Conservation (phyloP, 92 coral and sea anemone species). For the Muricea muricata region DNA sequence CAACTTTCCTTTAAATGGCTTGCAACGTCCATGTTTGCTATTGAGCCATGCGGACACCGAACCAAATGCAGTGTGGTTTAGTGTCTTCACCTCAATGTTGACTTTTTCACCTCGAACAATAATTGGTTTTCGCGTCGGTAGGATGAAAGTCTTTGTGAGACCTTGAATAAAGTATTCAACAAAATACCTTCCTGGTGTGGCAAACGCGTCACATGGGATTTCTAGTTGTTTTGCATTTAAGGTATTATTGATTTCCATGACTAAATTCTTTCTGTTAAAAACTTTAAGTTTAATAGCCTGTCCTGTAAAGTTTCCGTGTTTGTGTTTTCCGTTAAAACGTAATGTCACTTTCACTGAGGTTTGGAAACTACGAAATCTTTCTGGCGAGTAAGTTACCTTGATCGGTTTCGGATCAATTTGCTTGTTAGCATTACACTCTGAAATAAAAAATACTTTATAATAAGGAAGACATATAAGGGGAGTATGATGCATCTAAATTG, state of each 20-base stretch:
- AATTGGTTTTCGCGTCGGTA: conserved; percentile 58
- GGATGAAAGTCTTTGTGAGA: conserved; percentile 58
- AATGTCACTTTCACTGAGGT: conserved; percentile 19
- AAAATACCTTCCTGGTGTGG: conserved; percentile 78
- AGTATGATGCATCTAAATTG: neutral
- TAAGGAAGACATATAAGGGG: neutral
- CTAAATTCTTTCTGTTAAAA: conserved; percentile 18
- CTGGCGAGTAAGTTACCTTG: conserved; percentile 8
- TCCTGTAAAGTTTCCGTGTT: neutral
- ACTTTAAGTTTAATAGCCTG: conserved; percentile 8
- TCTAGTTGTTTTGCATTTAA: conserved; percentile 3
- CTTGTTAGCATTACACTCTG: neutral
- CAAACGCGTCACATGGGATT: conserved; percentile 77
- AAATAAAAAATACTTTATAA: neutral
- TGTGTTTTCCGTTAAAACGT: neutral
- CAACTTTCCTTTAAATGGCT: conserved; percentile 77
- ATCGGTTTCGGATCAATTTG: neutral
- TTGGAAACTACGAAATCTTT: conserved; percentile 16
- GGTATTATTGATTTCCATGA: neutral
- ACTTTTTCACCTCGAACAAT: conserved; percentile 71
- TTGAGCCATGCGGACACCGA: conserved; percentile 81
- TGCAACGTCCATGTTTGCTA: conserved; percentile 74
- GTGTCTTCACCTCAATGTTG: conserved; percentile 68
- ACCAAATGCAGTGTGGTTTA: conserved; percentile 89
- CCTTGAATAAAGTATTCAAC: conserved; percentile 81